Evolutionary conservation across 2,888 invertebrate genomes (phyloP), one percentile per base, ranked within the genome.

Genomic region (Aspidiotus destructor): DNA sequence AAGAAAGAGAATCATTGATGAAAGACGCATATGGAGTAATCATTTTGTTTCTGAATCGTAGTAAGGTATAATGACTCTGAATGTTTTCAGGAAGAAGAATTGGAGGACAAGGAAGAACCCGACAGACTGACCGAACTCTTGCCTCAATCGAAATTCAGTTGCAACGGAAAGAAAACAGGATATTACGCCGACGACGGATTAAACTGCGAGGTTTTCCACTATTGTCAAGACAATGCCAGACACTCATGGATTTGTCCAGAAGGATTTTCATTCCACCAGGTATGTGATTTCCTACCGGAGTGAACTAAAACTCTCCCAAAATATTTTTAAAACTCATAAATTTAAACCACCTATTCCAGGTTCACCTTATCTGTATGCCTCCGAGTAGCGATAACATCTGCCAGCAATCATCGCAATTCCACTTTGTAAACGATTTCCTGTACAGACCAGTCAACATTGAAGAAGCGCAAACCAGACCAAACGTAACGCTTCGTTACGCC

Each of bases 181-280:
- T 94, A 93, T 79, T 93, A 93, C 76, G 93, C 93, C 41, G 93
- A 93, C 75, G 89, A 91, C 75, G 88, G 88, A 58, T 82, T 94
- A 40, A 85, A 85, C 74, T 94, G 93, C 75, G 92, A 93, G 78
- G 91, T 93, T 53, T 94, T 93, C 84, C 93, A 93, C 76, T 93
- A 93, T 78, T 93, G 93, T 76, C 91, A 92, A 76, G 92, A 91
- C 73, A 89, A 86, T 74, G 88, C 88, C 53, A 87, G 86, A 75
- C 92, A 93, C 78, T 92, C 92, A 2, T 94, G 93, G 92, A 87
- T 93, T 74, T 94, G 93, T 74, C 93, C 93, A 0, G 90, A 92
- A 74, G 92, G 92, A 68, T 92, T 93, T 76, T 85, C 86, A 62
- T 90, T 90, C 84, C 89, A 90, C 75, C 89, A 89, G 82, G 88